Conservation (phyloP, 2,113 vertebrate species). For the Austrofundulus limnaeus region DNA sequence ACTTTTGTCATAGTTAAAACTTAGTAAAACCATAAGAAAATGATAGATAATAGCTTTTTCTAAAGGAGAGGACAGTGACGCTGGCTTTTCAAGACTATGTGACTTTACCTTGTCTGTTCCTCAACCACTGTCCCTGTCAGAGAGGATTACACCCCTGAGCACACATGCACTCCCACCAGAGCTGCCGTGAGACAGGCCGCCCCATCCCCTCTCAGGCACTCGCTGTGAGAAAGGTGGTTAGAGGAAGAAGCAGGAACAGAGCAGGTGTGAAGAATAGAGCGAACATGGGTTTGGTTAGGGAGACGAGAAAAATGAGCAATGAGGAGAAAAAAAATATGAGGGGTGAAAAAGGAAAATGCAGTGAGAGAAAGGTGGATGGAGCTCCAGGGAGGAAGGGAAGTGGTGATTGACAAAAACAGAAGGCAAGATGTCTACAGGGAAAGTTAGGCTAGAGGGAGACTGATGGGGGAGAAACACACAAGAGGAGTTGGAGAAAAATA, state of each 20-base stretch:
- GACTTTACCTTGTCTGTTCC: slow-evolving; percentile 46
- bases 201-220: slow-evolving; percentile 27
- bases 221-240: slow-evolving; percentile 23
- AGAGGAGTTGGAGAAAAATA: not conserved
- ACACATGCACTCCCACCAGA: slow-evolving; percentile 57
- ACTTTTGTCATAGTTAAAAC: not conserved
- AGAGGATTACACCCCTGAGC: slow-evolving; percentile 79
- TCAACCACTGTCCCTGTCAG: slow-evolving; percentile 74
- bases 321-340: slow-evolving; percentile 18
- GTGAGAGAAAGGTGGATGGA: slow-evolving; percentile 31
- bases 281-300: not conserved
- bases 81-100: slow-evolving; percentile 51
- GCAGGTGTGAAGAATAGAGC: slow-evolving; percentile 19
- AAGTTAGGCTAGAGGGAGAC: slow-evolving; percentile 29
- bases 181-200: slow-evolving; percentile 45
- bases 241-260: slow-evolving; percentile 2
- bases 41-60: slow-evolving; percentile 18
- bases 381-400: slow-evolving; percentile 15
- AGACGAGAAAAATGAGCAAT: slow-evolving; percentile 18
- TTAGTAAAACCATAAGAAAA: not conserved
- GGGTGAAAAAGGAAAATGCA: slow-evolving; percentile 24
- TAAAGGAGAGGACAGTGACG: slow-evolving; percentile 20
- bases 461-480: slow-evolving; percentile 38
- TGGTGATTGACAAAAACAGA: slow-evolving; percentile 58
- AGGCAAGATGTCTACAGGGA: slow-evolving; percentile 42